A percentile compares a stretch with the other conserved stretches of the same genome.
These are phyloP conservation scores for Ailuropoda melanoleuca DNA, from an alignment of 2,113 vertebrate genomes.

Conservation along the genomic window DNA sequence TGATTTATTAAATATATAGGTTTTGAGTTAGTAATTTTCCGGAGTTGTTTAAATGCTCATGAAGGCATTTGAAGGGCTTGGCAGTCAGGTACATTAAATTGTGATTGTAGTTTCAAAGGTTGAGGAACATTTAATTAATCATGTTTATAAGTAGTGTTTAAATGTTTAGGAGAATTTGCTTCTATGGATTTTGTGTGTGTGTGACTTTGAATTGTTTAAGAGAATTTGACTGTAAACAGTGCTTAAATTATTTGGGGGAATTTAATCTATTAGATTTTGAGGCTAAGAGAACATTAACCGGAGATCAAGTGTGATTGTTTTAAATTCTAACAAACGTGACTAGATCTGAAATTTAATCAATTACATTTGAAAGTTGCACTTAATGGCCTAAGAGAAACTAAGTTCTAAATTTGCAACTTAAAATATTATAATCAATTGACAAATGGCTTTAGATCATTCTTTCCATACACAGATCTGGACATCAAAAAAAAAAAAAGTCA, in stretches of 20 bases:
- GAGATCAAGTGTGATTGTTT: not conserved
- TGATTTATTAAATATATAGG: not conserved
- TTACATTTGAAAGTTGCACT: not conserved
- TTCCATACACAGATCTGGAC: not conserved
- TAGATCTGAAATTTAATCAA: not conserved
- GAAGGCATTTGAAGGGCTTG: not conserved
- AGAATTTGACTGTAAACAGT: not conserved
- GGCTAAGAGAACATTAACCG: not conserved
- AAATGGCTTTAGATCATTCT: not conserved
- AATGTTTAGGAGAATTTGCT: not conserved
- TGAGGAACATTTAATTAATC: not conserved
- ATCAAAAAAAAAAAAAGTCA: not conserved
- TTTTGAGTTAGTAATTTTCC: not conserved
- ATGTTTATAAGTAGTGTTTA: not conserved
- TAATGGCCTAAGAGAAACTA: not conserved
- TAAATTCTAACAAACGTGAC: not conserved
- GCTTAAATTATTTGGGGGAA: not conserved
- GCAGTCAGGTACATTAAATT: constrained; percentile 24
- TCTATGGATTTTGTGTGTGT: not conserved
- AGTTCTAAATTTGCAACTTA: not conserved
- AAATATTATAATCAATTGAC: not conserved
- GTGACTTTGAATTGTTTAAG: not conserved
- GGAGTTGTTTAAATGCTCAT: not conserved
- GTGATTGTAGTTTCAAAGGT: not conserved
- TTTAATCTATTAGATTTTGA: not conserved